These are phyloP conservation scores for Drosophila carrolli DNA, from an alignment of 1,140 invertebrate genomes.

Conservation along the genomic window DNA sequence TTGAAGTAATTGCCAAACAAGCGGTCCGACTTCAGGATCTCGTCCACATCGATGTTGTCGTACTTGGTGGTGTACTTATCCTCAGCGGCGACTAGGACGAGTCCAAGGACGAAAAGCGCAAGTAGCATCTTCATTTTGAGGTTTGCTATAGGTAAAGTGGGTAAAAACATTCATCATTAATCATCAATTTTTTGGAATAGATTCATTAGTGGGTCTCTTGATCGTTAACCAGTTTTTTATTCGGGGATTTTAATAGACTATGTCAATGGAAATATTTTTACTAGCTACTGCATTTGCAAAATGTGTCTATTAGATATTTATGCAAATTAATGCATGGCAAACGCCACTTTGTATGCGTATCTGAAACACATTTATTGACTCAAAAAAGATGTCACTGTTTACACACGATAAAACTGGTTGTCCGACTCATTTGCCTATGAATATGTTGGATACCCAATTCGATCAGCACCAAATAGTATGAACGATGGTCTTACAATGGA, in stretches of 20 bases:
- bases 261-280: conserved; percentile 27
- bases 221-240: conserved; percentile 33
- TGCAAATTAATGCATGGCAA: conserved; percentile 32
- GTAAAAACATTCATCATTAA: background rate
- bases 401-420: conserved; percentile 43
- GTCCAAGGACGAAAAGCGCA: conserved; percentile 69
- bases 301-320: conserved; percentile 13
- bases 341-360: conserved; percentile 36
- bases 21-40: conserved; percentile 88
- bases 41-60: conserved; percentile 89
- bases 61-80: conserved; percentile 90
- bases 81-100: conserved; percentile 84
- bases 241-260: conserved; percentile 8
- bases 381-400: conserved; percentile 41
- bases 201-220: conserved; percentile 11
- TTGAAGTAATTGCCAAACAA: conserved; percentile 88
- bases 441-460: conserved; percentile 8
- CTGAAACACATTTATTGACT: conserved; percentile 9
- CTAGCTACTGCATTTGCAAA: conserved; percentile 35
- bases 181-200: conserved; percentile 21
- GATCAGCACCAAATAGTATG: conserved; percentile 16
- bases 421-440: conserved; percentile 21
- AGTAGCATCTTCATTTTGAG: conserved; percentile 55
- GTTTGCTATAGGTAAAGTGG: conserved; percentile 1
- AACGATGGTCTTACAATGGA: conserved; percentile 52